phyloP scores from a whole-genome alignment of 2,797 vertebrate species.

The Falco cherrug region DNA sequence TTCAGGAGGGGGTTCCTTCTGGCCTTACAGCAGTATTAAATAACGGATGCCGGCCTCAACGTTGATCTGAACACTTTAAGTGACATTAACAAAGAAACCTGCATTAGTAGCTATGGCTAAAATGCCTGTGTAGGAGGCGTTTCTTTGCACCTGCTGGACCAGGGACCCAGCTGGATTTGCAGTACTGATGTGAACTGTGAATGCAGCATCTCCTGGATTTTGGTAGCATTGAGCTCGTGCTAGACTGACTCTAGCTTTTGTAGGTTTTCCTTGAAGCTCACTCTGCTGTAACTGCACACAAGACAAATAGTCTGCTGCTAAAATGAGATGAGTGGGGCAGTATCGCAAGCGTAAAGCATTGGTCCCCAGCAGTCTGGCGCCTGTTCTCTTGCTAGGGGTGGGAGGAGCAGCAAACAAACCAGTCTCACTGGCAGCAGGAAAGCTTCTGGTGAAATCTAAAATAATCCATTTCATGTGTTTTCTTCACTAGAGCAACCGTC shows the following conservation, averaged over 20 bases:
- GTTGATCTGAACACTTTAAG: background rate
- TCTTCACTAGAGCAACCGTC: background rate
- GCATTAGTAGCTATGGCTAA: background rate
- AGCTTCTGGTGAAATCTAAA: conserved; percentile 12
- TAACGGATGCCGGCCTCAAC: background rate
- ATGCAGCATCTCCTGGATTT: background rate
- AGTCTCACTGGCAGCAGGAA: conserved; percentile 16
- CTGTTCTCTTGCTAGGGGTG: background rate
- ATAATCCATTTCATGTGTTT: background rate
- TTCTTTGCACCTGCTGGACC: background rate
- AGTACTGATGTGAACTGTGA: background rate
- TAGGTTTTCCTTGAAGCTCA: background rate
- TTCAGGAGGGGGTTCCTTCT: background rate
- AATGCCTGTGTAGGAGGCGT: background rate
- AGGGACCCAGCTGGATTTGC: background rate
- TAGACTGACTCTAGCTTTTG: background rate
- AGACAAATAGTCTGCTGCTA: background rate
- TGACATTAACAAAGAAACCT: background rate
- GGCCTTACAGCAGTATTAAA: background rate
- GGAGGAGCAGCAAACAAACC: conserved; percentile 9
- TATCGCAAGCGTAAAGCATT: background rate
- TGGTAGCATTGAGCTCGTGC: rapidly evolving
- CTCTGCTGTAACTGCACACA: background rate
- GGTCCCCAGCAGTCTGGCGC: conserved; percentile 19
- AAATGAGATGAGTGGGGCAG: background rate